phyloP scores from a whole-genome alignment of 2,113 vertebrate genomes.

The Brienomyrus brachyistius region DNA sequence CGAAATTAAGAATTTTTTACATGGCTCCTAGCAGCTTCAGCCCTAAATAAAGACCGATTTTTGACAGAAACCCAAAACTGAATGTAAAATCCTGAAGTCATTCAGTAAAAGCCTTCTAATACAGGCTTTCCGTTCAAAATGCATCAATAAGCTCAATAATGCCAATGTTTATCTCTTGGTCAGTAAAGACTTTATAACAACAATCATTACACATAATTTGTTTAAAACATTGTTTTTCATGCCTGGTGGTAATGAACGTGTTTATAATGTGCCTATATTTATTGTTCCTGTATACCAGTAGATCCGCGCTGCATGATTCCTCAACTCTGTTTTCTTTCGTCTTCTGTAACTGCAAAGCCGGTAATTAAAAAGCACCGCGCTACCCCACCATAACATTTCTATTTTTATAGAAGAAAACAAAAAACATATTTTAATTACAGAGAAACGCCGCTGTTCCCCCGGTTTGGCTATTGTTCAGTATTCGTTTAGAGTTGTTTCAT shows the following conservation, averaged over 20 bases:
- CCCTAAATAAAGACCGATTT: not conserved
- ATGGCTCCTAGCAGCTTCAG: not conserved
- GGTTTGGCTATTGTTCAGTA: slow-evolving; percentile 42
- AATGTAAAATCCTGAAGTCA: not conserved
- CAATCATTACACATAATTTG: not conserved
- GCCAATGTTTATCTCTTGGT: not conserved
- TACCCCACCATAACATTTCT: not conserved
- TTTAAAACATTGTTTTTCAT: not conserved
- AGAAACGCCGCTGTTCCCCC: slow-evolving; percentile 24
- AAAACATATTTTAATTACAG: slow-evolving; percentile 16
- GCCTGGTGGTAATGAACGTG: not conserved
- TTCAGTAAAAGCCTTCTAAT: not conserved
- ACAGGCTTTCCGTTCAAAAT: not conserved
- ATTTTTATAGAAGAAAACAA: slow-evolving; percentile 6
- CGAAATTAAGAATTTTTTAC: not conserved
- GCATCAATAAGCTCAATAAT: not conserved
- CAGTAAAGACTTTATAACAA: not conserved
- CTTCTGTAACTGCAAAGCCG: not conserved
- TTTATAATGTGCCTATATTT: not conserved
- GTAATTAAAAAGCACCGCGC: not conserved
- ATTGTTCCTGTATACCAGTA: not conserved
- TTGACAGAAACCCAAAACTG: not conserved
- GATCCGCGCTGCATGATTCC: not conserved
- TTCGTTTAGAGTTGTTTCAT: slow-evolving; percentile 41
- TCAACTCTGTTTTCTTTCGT: not conserved